Conservation (phyloP, 2,888 invertebrate genomes). For the Hypselothyrea guttata region DNA sequence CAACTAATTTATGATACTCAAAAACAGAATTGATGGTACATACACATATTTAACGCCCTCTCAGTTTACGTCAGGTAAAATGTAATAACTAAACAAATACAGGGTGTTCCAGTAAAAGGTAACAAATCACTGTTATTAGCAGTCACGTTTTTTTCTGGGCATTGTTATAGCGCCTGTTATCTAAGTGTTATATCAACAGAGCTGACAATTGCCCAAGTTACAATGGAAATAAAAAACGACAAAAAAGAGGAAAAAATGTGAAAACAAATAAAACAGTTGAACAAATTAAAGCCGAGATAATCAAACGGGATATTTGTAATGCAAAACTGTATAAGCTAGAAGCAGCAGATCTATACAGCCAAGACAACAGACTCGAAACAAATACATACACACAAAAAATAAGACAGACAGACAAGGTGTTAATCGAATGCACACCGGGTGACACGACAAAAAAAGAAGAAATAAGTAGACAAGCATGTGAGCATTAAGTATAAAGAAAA, state of each 20-base stretch:
- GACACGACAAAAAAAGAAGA: slow-evolving; percentile 29
- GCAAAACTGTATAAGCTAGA: slow-evolving; percentile 48
- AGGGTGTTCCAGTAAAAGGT: neutral
- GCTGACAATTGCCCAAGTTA: slow-evolving; percentile 54
- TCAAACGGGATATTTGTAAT: slow-evolving; percentile 65
- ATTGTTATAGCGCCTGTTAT: slow-evolving; percentile 60
- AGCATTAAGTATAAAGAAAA: neutral
- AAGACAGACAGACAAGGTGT: slow-evolving; percentile 49
- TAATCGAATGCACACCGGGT: slow-evolving; percentile 68
- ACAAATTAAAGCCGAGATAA: slow-evolving; percentile 75
- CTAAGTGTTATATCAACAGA: slow-evolving; percentile 72
- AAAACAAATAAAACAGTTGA: slow-evolving; percentile 15
- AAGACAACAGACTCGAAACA: slow-evolving; percentile 11
- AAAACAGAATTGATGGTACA: no score
- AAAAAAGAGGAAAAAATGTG: slow-evolving; percentile 12
- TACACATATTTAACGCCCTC: no score
- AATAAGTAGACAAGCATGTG: slow-evolving; percentile 13
- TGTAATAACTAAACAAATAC: slow-evolving; percentile 8
- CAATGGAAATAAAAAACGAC: slow-evolving; percentile 31
- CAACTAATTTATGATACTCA: no score
- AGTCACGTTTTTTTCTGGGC: slow-evolving; percentile 68
- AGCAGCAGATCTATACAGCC: slow-evolving; percentile 34
- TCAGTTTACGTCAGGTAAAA: no score
- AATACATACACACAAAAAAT: slow-evolving; percentile 16
- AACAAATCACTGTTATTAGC: slow-evolving; percentile 53